phyloP scores from a whole-genome alignment of 1,140 invertebrate species.

The Medauroidea extradentata region DNA sequence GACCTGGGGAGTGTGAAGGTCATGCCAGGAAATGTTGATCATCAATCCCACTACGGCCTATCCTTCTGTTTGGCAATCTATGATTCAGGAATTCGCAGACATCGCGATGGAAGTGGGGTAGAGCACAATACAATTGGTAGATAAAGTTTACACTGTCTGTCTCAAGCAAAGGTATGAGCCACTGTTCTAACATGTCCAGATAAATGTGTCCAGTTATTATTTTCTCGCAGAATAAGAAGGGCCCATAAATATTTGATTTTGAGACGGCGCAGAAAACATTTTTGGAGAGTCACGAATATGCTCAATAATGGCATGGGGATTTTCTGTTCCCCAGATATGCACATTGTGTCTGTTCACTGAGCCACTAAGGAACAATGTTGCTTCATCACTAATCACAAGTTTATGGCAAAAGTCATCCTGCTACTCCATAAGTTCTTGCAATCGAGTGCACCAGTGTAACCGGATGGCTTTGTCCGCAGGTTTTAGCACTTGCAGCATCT shows the following conservation, averaged over 20 bases:
- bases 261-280: slow-evolving; percentile 13
- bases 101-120: slow-evolving; percentile 11
- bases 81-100: slow-evolving; percentile 1
- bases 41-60: slow-evolving; percentile 10
- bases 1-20: slow-evolving; percentile 10
- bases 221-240: slow-evolving; percentile 13
- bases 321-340: slow-evolving; percentile 16
- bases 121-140: slow-evolving; percentile 10
- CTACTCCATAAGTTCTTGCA: slow-evolving; percentile 4
- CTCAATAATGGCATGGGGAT: slow-evolving; percentile 10
- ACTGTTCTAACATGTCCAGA: slow-evolving; percentile 3
- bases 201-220: slow-evolving; percentile 4
- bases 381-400: slow-evolving; percentile 13
- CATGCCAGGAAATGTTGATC: slow-evolving; percentile 12
- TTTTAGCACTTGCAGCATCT: slow-evolving; percentile 11
- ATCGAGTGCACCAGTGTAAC: neutral
- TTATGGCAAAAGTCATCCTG: slow-evolving; percentile 10
- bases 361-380: slow-evolving; percentile 6
- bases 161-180: slow-evolving; percentile 4
- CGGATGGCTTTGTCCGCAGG: neutral
- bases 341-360: slow-evolving; percentile 15
- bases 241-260: slow-evolving; percentile 1
- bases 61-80: slow-evolving; percentile 13
- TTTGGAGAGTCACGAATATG: slow-evolving; percentile 9
- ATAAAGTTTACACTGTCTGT: slow-evolving; percentile 10